These are phyloP conservation scores for Thamnophis sirtalis DNA, from an alignment of 2,113 vertebrate species.

Conservation along the genomic window DNA sequence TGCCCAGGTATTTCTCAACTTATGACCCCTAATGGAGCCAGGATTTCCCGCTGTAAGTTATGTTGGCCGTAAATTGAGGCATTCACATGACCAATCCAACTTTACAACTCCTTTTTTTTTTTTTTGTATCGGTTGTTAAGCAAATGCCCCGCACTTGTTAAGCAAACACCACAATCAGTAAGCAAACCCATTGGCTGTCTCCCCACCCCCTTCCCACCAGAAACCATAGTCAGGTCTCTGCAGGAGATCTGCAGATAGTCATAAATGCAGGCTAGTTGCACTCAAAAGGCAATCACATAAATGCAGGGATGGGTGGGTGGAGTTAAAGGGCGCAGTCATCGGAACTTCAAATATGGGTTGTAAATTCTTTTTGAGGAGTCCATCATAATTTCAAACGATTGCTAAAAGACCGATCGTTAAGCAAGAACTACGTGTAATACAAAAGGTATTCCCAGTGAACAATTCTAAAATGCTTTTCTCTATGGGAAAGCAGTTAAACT, in stretches of 20 bases:
- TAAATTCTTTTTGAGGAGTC: no score
- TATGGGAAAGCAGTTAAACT: slow-evolving; percentile 46
- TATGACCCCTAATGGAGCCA: neutral
- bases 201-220: no score
- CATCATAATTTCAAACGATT: neutral
- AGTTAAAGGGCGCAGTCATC: neutral
- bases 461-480: neutral
- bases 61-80: neutral
- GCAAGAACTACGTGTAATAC: neutral
- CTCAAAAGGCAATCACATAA: neutral
- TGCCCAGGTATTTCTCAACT: neutral
- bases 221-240: neutral
- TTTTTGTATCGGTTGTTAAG: neutral
- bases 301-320: neutral
- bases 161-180: neutral
- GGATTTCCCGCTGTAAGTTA: neutral
- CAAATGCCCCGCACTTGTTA: neutral
- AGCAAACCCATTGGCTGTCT: neutral
- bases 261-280: neutral
- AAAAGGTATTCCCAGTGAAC: neutral
- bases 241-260: neutral
- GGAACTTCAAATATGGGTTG: no score
- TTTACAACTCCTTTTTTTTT: neutral
- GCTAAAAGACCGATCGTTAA: neutral
- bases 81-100: neutral